These are phyloP conservation scores for Sebastes elongatus DNA, from an alignment of 2,797 vertebrate genomes.

Conservation along the genomic window DNA sequence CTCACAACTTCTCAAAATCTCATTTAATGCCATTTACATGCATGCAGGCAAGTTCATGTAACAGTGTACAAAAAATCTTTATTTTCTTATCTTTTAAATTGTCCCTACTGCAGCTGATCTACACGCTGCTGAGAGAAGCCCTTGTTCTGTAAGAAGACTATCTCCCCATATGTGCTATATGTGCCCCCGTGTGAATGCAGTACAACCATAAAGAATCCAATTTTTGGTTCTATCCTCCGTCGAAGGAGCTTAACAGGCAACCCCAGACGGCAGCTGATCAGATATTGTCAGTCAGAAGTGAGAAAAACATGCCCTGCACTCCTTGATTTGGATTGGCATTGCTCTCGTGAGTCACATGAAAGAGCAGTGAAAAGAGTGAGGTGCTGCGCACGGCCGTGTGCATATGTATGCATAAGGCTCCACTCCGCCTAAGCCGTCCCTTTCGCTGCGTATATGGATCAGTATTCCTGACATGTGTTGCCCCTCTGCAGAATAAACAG, in stretches of 20 bases:
- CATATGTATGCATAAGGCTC: constrained; percentile 65
- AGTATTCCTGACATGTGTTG: constrained; percentile 80
- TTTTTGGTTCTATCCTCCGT: constrained; percentile 44
- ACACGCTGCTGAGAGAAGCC: constrained; percentile 15
- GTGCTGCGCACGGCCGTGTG: constrained; percentile 20
- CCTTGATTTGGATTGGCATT: constrained; percentile 56
- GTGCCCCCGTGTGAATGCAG: constrained; percentile 41
- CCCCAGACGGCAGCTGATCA: constrained; percentile 62
- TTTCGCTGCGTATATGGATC: constrained; percentile 63
- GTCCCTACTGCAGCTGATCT: constrained; percentile 25
- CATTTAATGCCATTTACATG: constrained; percentile 66
- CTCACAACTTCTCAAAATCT: constrained; percentile 66
- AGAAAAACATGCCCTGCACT: constrained; percentile 46
- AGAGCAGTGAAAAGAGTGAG: constrained; percentile 41
- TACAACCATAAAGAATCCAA: constrained; percentile 54
- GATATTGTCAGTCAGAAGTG: constrained; percentile 71
- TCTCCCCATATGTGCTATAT: constrained; percentile 31
- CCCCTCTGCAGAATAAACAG: constrained; percentile 79
- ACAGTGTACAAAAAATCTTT: constrained; percentile 2
- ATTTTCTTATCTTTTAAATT: constrained; percentile 45
- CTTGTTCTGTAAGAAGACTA: constrained; percentile 18
- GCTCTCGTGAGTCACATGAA: constrained; percentile 62
- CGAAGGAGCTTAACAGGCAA: constrained; percentile 53
- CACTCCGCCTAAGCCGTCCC: constrained; percentile 49
- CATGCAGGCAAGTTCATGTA: constrained; percentile 39